Conservation (phyloP, 2,113 vertebrate genomes). For the Bucco capensis region DNA sequence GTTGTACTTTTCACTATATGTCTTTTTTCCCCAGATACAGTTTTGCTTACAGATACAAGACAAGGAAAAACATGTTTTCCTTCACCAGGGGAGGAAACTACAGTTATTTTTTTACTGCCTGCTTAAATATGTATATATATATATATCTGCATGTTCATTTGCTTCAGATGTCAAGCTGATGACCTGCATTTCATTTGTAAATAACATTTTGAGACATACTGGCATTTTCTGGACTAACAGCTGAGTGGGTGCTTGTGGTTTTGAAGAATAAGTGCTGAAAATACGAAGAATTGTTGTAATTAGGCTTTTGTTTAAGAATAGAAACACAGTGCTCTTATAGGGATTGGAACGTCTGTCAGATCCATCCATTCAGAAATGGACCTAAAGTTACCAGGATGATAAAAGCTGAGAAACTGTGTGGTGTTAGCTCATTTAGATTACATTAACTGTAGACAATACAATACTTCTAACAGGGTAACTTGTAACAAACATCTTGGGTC, state of each 20-base stretch:
- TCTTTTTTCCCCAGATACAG: conserved; percentile 30
- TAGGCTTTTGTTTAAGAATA: neutral
- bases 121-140: neutral
- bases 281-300: neutral
- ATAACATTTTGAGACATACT: neutral
- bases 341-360: neutral
- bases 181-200: conserved; percentile 7
- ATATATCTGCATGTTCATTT: neutral
- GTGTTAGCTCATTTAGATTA: neutral
- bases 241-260: neutral
- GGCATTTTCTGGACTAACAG: neutral
- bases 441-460: neutral
- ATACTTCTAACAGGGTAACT: neutral
- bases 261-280: neutral
- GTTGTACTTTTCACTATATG: conserved; percentile 36
- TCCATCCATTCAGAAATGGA: neutral
- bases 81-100: conserved; percentile 46
- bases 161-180: neutral
- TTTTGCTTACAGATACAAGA: conserved; percentile 25
- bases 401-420: neutral
- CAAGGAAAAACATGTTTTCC: conserved; percentile 68
- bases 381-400: neutral
- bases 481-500: neutral
- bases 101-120: conserved; percentile 28
- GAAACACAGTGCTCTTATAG: neutral